Evolutionary conservation across 2,888 invertebrate species (phyloP), one percentile per base, ranked within the genome.

Genomic region (Volucella inanis): DNA sequence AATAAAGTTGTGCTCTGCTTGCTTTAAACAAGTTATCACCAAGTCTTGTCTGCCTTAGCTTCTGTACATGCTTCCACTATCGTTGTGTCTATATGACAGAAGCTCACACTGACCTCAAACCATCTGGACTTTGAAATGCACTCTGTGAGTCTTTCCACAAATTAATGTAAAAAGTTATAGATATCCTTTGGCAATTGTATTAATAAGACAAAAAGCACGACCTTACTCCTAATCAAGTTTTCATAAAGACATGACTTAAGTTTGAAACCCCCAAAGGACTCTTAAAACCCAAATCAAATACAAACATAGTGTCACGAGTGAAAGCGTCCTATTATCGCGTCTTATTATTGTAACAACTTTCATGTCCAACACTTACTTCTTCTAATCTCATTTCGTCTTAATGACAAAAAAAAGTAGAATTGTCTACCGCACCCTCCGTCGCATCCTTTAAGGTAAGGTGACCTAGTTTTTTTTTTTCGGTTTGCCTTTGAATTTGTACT

Each of bases 361-460:
- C 4, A 22, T 3, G 22, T 2, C 4, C 70, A 49, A 54, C 43
- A 41, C 61, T 14, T 54, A 62, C 31, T 75, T 71, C 39, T 22
- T 49, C 67, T 74, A 74, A 80, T 68, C 74, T 67, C 54, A 74
- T 67, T 68, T 67, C 54, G 31, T 55, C 68, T 80, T 62, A 80
- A 80, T 75, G 67, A 67, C 6, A 50, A 71, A 31, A 55, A 55
- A 31, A 62, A 65, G 59, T 38, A 18, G 59, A 78, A 70, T 64
- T 22, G 22, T 22, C 22, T 22, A 3, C 57, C 64, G 3, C 45
- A 47, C 52, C 45, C 61, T 65, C 54, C 72, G 67, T 65, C 72
- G 49, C 54, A 75, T 75, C 75, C 80, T 75, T 75, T 61, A 22
- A 62, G 14, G n/a, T 43, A 22, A 64, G 62, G 38, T 81, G 80